Percentiles rank a stretch among this genome's conserved stretches.
Conservation (phyloP, 1,140 invertebrate genomes). For the Bicyclus anynana region DNA sequence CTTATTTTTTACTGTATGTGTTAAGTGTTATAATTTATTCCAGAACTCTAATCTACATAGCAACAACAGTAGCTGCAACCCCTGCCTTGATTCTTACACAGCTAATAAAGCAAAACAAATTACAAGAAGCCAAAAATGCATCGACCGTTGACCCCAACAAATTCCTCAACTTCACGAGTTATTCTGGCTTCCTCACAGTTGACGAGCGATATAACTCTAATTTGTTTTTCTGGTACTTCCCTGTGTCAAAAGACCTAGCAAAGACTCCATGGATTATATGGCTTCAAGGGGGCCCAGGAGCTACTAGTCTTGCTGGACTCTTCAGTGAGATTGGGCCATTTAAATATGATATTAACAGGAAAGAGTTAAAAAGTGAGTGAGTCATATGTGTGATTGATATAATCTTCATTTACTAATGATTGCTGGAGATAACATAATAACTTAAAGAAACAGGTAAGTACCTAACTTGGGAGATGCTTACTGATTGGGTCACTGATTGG, state of each 20-base stretch:
- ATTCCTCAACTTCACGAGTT: conserved; percentile 59
- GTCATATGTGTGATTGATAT: not conserved
- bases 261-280: conserved; percentile 87
- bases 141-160: conserved; percentile 36
- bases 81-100: conserved; percentile 81
- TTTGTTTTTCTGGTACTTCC: conserved; percentile 94
- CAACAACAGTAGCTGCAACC: conserved; percentile 29
- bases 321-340: conserved; percentile 85
- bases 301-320: conserved; percentile 83
- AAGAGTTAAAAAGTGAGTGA: not conserved
- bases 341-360: conserved; percentile 3
- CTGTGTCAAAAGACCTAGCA: conserved; percentile 76
- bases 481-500: no score
- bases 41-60: not conserved
- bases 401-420: no score
- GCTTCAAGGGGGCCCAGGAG: conserved; percentile 89
- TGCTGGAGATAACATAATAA: no score
- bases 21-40: not conserved
- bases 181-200: conserved; percentile 81
- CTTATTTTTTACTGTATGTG: no score
- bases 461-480: no score
- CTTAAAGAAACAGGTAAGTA: no score
- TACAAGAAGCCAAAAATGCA: conserved; percentile 39
- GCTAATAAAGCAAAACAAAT: conserved; percentile 76
- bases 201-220: conserved; percentile 84